These are phyloP conservation scores for Etheostoma spectabile DNA, from an alignment of 2,113 vertebrate species.

Conservation along the genomic window DNA sequence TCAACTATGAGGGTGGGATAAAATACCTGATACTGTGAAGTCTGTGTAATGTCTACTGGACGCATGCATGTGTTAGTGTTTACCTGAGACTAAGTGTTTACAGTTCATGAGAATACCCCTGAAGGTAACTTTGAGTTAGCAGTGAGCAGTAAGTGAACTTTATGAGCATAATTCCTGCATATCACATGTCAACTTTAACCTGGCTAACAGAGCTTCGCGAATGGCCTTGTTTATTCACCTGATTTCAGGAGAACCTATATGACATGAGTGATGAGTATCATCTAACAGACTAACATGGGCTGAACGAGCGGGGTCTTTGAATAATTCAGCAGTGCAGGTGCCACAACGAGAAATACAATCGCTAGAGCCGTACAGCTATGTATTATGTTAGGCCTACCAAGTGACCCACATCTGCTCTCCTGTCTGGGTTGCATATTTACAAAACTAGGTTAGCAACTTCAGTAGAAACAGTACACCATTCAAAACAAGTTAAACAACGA, in stretches of 20 bases:
- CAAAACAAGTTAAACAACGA: neutral
- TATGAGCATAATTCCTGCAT: neutral
- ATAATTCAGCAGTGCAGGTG: constrained; percentile 77
- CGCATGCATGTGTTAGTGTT: neutral
- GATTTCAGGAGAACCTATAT: constrained; percentile 41
- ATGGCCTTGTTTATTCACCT: constrained; percentile 10
- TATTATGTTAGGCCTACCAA: constrained; percentile 57
- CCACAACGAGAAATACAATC: constrained; percentile 77
- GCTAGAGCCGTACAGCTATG: constrained; percentile 42
- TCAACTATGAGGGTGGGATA: neutral
- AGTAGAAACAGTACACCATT: neutral
- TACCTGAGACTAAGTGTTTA: neutral
- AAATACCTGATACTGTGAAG: neutral
- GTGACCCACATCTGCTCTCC: constrained; percentile 58
- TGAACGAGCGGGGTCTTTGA: constrained; percentile 66
- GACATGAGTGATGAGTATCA: constrained; percentile 63
- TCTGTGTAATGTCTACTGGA: neutral
- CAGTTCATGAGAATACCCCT: neutral
- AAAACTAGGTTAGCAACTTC: neutral
- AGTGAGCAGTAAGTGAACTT: constrained; percentile 11
- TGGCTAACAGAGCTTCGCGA: constrained; percentile 8
- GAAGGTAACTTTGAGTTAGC: neutral
- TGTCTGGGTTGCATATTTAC: neutral
- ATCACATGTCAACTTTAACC: constrained; percentile 26
- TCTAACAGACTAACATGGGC: constrained; percentile 69